Conservation (phyloP, 2,113 vertebrate species). For the Pampusana beccarii region DNA sequence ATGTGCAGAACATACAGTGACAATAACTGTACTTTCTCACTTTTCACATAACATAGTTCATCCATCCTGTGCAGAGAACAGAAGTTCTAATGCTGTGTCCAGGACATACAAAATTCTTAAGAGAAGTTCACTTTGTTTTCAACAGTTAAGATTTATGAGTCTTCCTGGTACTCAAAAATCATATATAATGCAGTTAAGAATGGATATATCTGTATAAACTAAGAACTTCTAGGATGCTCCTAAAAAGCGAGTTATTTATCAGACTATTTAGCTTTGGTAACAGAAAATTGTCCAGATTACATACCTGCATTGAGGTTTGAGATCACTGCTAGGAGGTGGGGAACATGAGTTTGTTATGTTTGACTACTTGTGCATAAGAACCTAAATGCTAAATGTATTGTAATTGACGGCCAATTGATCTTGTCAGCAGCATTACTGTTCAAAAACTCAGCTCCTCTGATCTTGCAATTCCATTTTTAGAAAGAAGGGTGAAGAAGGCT, state of each 20-base stretch:
- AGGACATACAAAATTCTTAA: background rate
- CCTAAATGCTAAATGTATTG: fast-evolving
- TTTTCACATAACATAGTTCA: background rate
- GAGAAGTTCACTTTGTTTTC: background rate
- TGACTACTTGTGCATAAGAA: background rate
- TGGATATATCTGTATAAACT: background rate
- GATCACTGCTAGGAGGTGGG: background rate
- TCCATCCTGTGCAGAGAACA: background rate
- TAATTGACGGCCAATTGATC: background rate
- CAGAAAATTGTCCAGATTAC: background rate
- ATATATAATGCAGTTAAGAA: background rate
- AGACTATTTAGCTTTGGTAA: background rate
- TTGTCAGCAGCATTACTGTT: background rate
- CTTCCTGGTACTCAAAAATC: background rate
- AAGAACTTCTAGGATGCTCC: background rate
- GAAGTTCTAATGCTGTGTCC: background rate
- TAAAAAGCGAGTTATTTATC: background rate
- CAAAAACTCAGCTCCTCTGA: background rate
- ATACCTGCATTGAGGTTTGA: background rate
- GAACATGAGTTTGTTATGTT: background rate
- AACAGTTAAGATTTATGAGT: background rate
- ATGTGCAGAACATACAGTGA: background rate
- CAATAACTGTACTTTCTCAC: background rate
- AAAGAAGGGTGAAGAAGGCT: background rate
- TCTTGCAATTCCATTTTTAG: background rate